These are phyloP conservation scores for Myopa testacea DNA, from an alignment of 2,888 invertebrate genomes.

Conservation along the genomic window DNA sequence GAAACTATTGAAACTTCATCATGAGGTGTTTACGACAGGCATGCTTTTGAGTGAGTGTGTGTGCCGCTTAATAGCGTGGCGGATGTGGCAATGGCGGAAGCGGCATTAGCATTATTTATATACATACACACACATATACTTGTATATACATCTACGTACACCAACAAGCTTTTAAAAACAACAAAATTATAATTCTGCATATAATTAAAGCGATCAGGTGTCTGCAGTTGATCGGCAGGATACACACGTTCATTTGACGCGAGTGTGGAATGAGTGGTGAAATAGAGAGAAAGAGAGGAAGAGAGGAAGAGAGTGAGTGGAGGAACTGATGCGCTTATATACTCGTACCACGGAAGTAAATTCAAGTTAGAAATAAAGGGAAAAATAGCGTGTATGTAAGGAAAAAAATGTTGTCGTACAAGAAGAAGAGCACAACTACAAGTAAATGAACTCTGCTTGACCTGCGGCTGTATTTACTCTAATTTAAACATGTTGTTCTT, in stretches of 20 bases:
- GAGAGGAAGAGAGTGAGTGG: no score
- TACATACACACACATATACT: neutral
- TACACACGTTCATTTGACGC: neutral
- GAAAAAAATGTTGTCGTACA: no score
- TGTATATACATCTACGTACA: no score
- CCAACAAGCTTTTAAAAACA: neutral
- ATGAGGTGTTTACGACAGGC: constrained; percentile 5
- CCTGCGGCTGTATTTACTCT: neutral
- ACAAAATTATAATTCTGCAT: neutral
- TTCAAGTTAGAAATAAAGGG: no score
- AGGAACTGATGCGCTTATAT: no score
- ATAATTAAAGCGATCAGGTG: neutral
- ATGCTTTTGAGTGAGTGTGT: neutral
- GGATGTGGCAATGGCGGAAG: constrained; percentile 21
- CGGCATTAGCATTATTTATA: constrained; percentile 6
- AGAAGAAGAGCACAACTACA: no score
- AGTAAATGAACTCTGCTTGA: neutral
- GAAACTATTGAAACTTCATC: constrained; percentile 27
- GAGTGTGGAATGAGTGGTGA: no score
- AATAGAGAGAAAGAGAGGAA: no score
- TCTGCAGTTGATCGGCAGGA: neutral
- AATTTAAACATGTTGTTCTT: neutral
- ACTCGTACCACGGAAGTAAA: no score
- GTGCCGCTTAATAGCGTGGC: constrained; percentile 14
- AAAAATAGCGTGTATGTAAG: no score